Percentiles rank a stretch among this genome's conserved stretches.
phyloP scores from a whole-genome alignment of 2,797 vertebrate genomes.

The Pampus argenteus region DNA sequence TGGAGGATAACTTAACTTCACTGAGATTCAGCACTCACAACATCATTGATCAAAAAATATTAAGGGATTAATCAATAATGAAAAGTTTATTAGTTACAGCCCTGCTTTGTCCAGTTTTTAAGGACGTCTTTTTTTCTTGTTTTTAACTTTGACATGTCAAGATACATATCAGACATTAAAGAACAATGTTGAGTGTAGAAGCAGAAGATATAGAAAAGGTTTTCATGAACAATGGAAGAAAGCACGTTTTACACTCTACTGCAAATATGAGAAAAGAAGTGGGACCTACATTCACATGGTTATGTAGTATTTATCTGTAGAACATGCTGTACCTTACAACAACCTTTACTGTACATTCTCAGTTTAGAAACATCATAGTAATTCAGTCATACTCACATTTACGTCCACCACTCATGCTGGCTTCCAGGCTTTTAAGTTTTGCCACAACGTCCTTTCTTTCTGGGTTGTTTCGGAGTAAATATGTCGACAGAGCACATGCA shows the following conservation, averaged over 20 bases:
- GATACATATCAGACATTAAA: not conserved
- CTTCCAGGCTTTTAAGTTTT: slow-evolving; percentile 91
- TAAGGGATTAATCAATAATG: not conserved
- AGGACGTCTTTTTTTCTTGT: not conserved
- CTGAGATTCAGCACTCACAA: no score
- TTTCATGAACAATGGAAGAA: no score
- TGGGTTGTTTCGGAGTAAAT: slow-evolving; percentile 87
- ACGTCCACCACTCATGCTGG: slow-evolving; percentile 92
- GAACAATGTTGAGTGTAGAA: not conserved
- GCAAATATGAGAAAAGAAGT: no score
- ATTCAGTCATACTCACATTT: slow-evolving; percentile 89
- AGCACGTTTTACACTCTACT: no score
- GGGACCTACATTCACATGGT: no score
- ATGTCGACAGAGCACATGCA: slow-evolving; percentile 89
- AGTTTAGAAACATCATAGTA: not conserved
- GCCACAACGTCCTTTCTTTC: slow-evolving; percentile 84
- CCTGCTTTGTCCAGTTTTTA: not conserved
- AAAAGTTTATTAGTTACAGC: not conserved
- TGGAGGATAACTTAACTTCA: not conserved
- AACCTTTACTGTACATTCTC: not conserved
- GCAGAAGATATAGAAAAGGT: no score
- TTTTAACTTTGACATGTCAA: not conserved
- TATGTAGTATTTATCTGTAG: no score
- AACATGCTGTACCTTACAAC: not conserved
- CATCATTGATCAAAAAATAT: not conserved